Base-by-base conservation (phyloP, 2,113 vertebrate genomes). In the Callospermophilus lateralis region DNA sequence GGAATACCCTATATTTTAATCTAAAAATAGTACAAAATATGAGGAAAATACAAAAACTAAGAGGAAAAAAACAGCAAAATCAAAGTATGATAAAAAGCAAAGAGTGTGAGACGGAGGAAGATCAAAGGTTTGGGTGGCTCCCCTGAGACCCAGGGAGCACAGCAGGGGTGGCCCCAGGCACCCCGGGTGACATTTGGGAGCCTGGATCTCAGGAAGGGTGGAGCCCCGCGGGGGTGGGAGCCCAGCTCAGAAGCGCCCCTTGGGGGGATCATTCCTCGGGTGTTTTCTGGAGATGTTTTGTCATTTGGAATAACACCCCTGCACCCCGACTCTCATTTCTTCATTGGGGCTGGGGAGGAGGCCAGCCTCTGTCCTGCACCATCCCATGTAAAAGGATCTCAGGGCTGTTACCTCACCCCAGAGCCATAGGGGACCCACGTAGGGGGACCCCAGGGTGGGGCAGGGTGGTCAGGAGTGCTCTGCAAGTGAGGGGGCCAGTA, bases 1-100 rank as follows among this genome's bases (percentile, higher is more conserved):
- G 34, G 81, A 48, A n/a, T 87, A 87, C 48, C 16, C 89, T 77
- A 45, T 86, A 97, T 89, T 95, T 79, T 88, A 84, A 94, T 84
- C 74, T 94, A 76, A 95, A 96, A 95, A 90, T 95, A 97, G 32
- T 53, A 34, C 79, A 45, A 96, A 68, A 87, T 84, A 88, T 90
- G 80, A 94, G 68, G 67, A 90, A 96, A 93, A 94, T 32, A 65
- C 10, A 70, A 77, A 97, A 94, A 87, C 34, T 73, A 73, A 95
- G 51, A 12, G 48, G 51, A 4, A 34, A 79, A 80, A 84, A 67
- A 26, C 20, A 39, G 15, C 55, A n/a, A 22, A 70, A 53, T 78
- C 81, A 96, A 72, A 83, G 17, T 45, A 45, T 45, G 45, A 45
- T 45, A 45, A 45, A 45, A 70, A 53, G 85, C 81, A 96, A 72